These are phyloP conservation scores for Ammospiza maritima DNA, from an alignment of 2,797 vertebrate species.

Conservation along the genomic window DNA sequence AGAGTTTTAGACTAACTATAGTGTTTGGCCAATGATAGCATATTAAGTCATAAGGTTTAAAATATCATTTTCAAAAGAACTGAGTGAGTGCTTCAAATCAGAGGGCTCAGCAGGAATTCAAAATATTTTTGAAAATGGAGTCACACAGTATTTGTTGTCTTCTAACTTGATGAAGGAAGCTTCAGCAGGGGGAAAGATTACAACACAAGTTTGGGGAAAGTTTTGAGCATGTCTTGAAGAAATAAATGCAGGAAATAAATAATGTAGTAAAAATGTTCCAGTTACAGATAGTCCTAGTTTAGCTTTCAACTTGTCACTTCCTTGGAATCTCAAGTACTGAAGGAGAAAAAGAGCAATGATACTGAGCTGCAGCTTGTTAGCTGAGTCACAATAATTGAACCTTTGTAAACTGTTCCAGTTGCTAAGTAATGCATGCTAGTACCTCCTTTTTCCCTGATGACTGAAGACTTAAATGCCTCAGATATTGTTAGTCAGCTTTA, in stretches of 20 bases:
- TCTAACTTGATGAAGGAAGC: neutral
- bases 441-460: neutral
- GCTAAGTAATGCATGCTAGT: neutral
- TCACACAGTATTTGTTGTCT: neutral
- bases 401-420: neutral
- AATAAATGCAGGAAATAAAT: constrained; percentile 28
- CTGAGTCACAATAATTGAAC: constrained; percentile 8
- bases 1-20: neutral
- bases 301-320: constrained; percentile 3
- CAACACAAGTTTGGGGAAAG: neutral
- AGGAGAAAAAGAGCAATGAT: neutral
- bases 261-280: neutral
- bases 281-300: neutral
- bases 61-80: neutral
- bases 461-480: constrained; percentile 6
- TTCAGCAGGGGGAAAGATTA: neutral
- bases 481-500: neutral
- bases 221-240: neutral
- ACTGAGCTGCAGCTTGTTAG: neutral
- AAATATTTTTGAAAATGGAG: neutral
- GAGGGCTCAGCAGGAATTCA: neutral
- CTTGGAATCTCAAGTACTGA: neutral
- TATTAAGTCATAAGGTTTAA: neutral
- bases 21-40: neutral
- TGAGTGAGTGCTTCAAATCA: neutral